Base-by-base conservation (phyloP, 1,140 invertebrate species). In the Sminthurinus signatus region DNA sequence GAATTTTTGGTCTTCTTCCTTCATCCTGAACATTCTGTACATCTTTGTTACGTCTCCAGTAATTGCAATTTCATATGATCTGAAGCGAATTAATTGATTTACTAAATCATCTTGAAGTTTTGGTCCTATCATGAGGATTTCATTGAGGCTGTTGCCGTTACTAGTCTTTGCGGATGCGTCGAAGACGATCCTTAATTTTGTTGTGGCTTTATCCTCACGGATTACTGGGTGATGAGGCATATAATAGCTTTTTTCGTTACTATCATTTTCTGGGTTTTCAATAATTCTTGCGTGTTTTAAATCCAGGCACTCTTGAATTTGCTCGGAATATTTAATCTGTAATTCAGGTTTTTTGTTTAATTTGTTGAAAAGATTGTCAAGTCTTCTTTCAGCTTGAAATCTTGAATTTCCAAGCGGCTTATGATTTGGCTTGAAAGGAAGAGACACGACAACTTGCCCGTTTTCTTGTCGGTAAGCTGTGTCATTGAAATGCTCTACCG, bases 11-110 rank as follows among this genome's bases (percentile, higher is more conserved):
- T 79, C 69, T 42, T 74, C 62, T 12, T 65, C 29, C 57, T 75
- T 54, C 0, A 80, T 64, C 27, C 66, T n/a, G 1, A 78, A 71
- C 66, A 77, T 74, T 1, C 76, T 58, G 66, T 76, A 78, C 75
- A 78, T 79, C 60, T 78, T 78, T 39, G 72, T 65, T 2, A 78
- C 74, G 65, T 78, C 76, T 17, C 73, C 73, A 14, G 69, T 73
- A 23, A 76, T 57, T 2, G 74, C 75, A 46, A 70, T 68, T 12
- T 39, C 27, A 50, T 68, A 67, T 12, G 39, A 32, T 67, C 73
- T 28, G 55, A 74, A 75, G 23, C 71, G 32, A n/a, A 73, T 10
- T 1, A 75, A 8, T 19, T 73, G 61, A 32, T 29, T 28, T 14
- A 71, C 65, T 23, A 75, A 31, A 43, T 50, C 68, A 71, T 27